A percentile compares a stretch with the other conserved stretches of the same genome.
phyloP scores from a whole-genome alignment of 2,888 invertebrate species.

The Arge pagana region DNA sequence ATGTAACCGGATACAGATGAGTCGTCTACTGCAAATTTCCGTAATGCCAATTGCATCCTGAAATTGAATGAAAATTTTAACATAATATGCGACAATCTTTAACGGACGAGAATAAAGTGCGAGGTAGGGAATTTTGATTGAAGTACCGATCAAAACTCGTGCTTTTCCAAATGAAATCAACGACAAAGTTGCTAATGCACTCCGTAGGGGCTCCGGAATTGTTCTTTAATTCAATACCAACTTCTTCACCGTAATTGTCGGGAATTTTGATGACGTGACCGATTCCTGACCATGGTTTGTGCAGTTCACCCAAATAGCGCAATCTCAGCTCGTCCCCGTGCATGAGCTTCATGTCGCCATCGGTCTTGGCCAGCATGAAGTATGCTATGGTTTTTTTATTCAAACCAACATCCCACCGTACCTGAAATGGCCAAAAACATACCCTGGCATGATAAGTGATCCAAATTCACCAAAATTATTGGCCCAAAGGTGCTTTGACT shows the following conservation, averaged over 20 bases:
- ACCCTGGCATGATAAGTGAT: too few species aligned
- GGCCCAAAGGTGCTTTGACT: too few species aligned
- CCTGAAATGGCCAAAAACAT: constrained; percentile 53
- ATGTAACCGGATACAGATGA: constrained; percentile 97
- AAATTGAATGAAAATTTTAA: constrained; percentile 35
- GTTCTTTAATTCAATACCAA: constrained; percentile 94
- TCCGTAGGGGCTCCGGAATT: constrained; percentile 92
- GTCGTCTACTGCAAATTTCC: constrained; percentile 95
- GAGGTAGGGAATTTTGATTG: constrained; percentile 5
- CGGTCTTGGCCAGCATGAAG: constrained; percentile 95
- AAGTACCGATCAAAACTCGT: constrained; percentile 91
- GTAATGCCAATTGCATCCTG: constrained; percentile 93
- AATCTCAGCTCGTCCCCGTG: constrained; percentile 96
- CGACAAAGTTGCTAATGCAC: constrained; percentile 93
- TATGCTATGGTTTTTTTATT: constrained; percentile 98
- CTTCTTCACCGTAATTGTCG: constrained; percentile 96
- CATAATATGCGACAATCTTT: constrained; percentile 29
- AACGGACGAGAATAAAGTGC: constrained; percentile 18
- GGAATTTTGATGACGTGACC: constrained; percentile 97
- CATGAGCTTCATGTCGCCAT: constrained; percentile 99
- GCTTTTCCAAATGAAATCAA: constrained; percentile 99
- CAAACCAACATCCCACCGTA: constrained; percentile 97
- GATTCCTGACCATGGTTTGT: constrained; percentile 96
- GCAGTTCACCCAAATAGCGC: constrained; percentile 89
- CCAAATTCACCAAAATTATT: too few species aligned